Evolutionary conservation across 2,888 invertebrate species (phyloP), one percentile per base, ranked within the genome.

Genomic region (Spodoptera picta): DNA sequence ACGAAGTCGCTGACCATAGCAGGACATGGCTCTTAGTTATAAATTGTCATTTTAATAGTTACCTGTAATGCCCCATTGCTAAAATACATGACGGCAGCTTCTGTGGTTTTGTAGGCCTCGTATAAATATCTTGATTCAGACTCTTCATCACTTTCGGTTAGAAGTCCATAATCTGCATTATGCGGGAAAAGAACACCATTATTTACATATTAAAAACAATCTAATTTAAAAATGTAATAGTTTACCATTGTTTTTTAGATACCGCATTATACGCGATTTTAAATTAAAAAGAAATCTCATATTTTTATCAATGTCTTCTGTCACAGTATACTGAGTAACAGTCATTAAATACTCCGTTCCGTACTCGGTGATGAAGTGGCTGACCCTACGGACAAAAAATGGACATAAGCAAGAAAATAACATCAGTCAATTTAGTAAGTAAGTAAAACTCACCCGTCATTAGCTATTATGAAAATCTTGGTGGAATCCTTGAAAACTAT

Each of bases 401-500:
- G 41, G 6, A 24, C 9, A n/a, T 68, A 61, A 61, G 23, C 23
- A 24, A 19, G 3, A 2, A 4, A n/a, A 2, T 10, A 45, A 14
- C 4, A 1, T 36, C 10, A 2, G 11, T 5, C 1, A 1, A 9
- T 3, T 10, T 9, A 12, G 12, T 48, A 27, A 1, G 9, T 11
- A 51, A 5, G 53, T 43, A 14, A 53, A 50, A 95, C 97, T 96
- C 89, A 98, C 98, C 97, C 96, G 92, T 97, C 98, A 90, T 99
- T 98, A 42, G 98, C 96, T 54, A 99, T 95, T 95, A 99, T 96
- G 76, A 99, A 97, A 12, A 99, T 96, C 84, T 99, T 98, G 9
- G 99, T 99, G 74, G 98, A 97, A 91, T 99, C 99, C 89, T 99
- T 99, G 95, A 99, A 99, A 96, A 99, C 97, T 45, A 99, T 99